Percentiles rank a stretch among this genome's conserved stretches.
Conservation (phyloP, 2,888 invertebrate genomes). For the Cotesia congregata region DNA sequence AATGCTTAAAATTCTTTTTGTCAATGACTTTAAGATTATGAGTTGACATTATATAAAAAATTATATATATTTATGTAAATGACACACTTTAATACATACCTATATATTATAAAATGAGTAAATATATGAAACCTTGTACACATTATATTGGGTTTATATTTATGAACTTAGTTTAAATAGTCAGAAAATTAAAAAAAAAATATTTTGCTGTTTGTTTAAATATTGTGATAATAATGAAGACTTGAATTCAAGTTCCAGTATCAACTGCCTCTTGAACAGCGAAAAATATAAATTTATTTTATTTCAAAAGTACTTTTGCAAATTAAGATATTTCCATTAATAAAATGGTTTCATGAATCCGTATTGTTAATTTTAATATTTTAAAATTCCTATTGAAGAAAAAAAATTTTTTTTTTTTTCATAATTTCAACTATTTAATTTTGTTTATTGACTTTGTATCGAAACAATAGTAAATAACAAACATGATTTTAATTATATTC, state of each 20-base stretch:
- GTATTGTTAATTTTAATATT: background rate
- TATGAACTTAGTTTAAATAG: background rate
- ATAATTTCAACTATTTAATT: background rate
- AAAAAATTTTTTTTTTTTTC: conserved; percentile 27
- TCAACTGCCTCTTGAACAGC: conserved; percentile 28
- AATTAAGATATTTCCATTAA: background rate
- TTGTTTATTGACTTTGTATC: background rate
- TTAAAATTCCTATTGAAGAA: conserved; percentile 20
- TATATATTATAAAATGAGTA: no score
- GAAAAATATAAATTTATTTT: conserved; percentile 22
- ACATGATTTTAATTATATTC: background rate
- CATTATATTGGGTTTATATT: background rate
- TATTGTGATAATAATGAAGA: conserved; percentile 50
- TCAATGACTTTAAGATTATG: no score
- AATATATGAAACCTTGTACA: no score
- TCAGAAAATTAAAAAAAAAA: background rate
- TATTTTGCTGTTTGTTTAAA: conserved; percentile 24
- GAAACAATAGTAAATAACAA: background rate
- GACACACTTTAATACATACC: no score
- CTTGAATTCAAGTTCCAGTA: conserved; percentile 38
- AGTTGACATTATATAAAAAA: no score
- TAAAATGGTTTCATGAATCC: background rate
- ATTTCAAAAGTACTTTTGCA: background rate
- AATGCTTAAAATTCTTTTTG: no score
- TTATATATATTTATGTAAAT: no score